phyloP scores from a whole-genome alignment of 2,113 vertebrate genomes.

The Taxidea taxus region DNA sequence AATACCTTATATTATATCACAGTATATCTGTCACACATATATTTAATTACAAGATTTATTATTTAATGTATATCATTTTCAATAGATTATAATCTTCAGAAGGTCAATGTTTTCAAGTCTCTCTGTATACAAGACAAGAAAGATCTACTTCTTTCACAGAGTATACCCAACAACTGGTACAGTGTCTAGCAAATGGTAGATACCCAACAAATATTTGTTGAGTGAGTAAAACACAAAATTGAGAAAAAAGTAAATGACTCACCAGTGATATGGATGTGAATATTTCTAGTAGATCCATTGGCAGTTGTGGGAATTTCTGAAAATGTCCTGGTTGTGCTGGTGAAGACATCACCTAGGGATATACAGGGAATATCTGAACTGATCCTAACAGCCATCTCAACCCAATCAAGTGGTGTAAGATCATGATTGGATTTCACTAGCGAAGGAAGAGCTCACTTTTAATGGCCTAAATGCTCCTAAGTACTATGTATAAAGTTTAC shows the following conservation, averaged over 20 bases:
- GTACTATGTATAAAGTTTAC: neutral
- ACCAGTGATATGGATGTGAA: neutral
- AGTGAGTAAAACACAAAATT: neutral
- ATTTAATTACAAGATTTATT: neutral
- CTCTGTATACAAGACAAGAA: neutral
- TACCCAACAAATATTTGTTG: neutral
- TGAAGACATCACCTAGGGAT: neutral
- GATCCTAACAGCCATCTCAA: neutral
- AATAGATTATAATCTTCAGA: neutral
- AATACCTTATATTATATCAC: neutral
- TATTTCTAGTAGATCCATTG: slow-evolving; percentile 6
- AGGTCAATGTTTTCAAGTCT: neutral
- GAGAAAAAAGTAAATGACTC: neutral
- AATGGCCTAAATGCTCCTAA: neutral
- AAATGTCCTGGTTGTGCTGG: neutral
- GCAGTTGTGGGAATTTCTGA: slow-evolving; percentile 12
- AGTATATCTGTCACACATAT: neutral
- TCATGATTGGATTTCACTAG: neutral
- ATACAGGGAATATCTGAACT: neutral
- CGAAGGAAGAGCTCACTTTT: neutral
- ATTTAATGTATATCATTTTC: neutral
- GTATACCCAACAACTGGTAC: neutral
- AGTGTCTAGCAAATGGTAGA: neutral
- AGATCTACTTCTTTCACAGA: neutral
- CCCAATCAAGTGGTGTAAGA: neutral